These are phyloP conservation scores for Etheostoma perlongum DNA, from an alignment of 2,797 vertebrate genomes.

Conservation along the genomic window DNA sequence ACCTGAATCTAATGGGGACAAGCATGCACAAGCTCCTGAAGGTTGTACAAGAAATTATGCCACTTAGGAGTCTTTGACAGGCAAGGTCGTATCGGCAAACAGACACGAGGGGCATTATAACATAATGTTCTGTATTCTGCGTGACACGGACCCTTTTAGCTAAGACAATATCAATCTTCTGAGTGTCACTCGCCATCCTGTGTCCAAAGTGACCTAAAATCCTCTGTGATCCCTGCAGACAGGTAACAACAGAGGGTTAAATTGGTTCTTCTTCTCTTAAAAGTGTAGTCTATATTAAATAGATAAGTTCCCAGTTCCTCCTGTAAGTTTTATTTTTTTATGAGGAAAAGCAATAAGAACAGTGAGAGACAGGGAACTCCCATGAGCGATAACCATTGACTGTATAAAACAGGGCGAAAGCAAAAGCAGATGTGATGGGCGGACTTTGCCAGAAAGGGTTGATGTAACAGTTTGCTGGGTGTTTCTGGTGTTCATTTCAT, in stretches of 20 bases:
- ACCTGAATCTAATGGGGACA: constrained; percentile 73
- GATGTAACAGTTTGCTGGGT: constrained; percentile 81
- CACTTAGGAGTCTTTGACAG: constrained; percentile 76
- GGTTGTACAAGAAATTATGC: constrained; percentile 81
- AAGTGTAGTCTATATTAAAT: background rate
- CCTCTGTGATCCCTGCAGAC: constrained; percentile 35
- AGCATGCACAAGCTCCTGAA: constrained; percentile 73
- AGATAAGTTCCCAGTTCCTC: background rate
- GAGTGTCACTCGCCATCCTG: constrained; percentile 48
- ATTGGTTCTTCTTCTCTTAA: constrained; percentile 2
- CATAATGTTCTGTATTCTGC: constrained; percentile 72
- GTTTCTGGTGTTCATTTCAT: constrained; percentile 80
- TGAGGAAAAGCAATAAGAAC: constrained; percentile 21
- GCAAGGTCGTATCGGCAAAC: constrained; percentile 81
- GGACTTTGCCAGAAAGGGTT: constrained; percentile 75
- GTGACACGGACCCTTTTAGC: constrained; percentile 63
- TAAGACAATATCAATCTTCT: constrained; percentile 72
- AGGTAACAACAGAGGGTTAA: constrained; percentile 5
- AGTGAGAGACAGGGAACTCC: constrained; percentile 50
- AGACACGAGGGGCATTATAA: constrained; percentile 78
- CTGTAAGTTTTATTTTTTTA: constrained; percentile 4
- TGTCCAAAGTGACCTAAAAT: constrained; percentile 53
- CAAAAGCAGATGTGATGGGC: constrained; percentile 83
- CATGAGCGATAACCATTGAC: constrained; percentile 36
- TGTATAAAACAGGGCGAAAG: constrained; percentile 44